These are phyloP conservation scores for Rhingia campestris DNA, from an alignment of 2,888 invertebrate species.

Conservation along the genomic window DNA sequence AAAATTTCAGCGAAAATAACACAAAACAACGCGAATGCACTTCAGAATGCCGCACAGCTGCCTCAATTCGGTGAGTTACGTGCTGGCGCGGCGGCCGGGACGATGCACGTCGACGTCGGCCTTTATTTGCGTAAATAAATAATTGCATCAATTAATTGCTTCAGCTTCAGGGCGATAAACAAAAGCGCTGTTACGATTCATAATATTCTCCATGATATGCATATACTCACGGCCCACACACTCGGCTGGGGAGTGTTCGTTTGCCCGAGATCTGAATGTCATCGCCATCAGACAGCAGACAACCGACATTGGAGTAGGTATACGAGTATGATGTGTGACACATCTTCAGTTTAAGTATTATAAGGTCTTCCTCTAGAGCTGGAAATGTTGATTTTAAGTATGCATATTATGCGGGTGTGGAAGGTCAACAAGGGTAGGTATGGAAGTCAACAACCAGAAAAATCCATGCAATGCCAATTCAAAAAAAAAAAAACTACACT, in stretches of 20 bases:
- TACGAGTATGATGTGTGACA: constrained; percentile 30
- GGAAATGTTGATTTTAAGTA: not conserved
- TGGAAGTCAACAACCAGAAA: constrained; percentile 2
- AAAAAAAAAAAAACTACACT: not conserved
- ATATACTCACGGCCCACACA: constrained; percentile 55
- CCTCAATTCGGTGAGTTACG: constrained; percentile 40
- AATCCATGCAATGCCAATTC: constrained; percentile 1
- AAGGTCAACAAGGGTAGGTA: constrained; percentile 44
- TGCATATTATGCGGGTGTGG: constrained; percentile 54
- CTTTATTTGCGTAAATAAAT: constrained; percentile 74
- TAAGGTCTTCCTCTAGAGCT: not conserved
- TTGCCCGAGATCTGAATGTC: constrained; percentile 28
- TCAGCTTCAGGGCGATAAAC: constrained; percentile 67
- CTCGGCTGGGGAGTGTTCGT: constrained; percentile 19
- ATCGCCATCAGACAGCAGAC: constrained; percentile 10
- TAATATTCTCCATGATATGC: constrained; percentile 49
- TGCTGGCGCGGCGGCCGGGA: constrained; percentile 35
- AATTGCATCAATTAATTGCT: constrained; percentile 73
- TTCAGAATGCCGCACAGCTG: constrained; percentile 45
- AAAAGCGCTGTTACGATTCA: constrained; percentile 61
- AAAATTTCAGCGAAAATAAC: constrained; percentile 54
- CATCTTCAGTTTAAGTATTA: constrained; percentile 32
- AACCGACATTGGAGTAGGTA: not conserved
- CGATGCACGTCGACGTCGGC: constrained; percentile 51
- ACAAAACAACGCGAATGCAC: constrained; percentile 30